A percentile compares a stretch with the other conserved stretches of the same genome.
These are phyloP conservation scores for Thecocarcelia acutangulata DNA, from an alignment of 2,888 invertebrate genomes.

Conservation along the genomic window DNA sequence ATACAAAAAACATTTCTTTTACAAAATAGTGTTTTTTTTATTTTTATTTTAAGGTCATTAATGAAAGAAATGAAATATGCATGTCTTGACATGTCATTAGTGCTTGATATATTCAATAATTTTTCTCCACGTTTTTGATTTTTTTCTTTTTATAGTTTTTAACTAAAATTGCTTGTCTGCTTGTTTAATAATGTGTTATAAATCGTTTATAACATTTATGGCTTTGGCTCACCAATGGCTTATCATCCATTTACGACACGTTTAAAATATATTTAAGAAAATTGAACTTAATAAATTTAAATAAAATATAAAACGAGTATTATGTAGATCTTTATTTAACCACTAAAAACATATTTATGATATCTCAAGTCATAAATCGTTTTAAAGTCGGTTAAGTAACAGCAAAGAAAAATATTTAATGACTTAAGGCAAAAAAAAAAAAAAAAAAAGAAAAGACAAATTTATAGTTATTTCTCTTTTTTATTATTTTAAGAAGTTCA, in stretches of 20 bases:
- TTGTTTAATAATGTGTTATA: slow-evolving; percentile 5
- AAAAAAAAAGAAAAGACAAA: slow-evolving; percentile 10
- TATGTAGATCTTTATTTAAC: slow-evolving; percentile 15
- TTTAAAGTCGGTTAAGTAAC: slow-evolving; percentile 13
- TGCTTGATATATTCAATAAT: neutral
- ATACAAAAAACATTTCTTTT: no score
- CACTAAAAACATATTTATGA: slow-evolving; percentile 18
- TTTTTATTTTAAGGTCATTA: no score
- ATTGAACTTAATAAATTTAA: slow-evolving; percentile 18
- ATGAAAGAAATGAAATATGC: no score
- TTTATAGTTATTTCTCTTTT: no score
- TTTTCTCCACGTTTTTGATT: neutral
- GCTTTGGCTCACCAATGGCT: neutral
- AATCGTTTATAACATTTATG: slow-evolving; percentile 1
- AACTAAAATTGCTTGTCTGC: slow-evolving; percentile 11
- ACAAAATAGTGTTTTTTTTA: no score
- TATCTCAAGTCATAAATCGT: slow-evolving; percentile 5
- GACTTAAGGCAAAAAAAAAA: neutral
- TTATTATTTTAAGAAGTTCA: no score
- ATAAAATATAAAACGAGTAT: neutral
- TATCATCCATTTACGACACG: slow-evolving; percentile 35
- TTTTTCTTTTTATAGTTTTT: neutral
- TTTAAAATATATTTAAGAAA: slow-evolving; percentile 5
- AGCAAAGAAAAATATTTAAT: neutral
- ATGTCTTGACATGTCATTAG: no score